Base-by-base conservation (phyloP, 1,140 invertebrate genomes). In the Drosophila ercepeae region DNA sequence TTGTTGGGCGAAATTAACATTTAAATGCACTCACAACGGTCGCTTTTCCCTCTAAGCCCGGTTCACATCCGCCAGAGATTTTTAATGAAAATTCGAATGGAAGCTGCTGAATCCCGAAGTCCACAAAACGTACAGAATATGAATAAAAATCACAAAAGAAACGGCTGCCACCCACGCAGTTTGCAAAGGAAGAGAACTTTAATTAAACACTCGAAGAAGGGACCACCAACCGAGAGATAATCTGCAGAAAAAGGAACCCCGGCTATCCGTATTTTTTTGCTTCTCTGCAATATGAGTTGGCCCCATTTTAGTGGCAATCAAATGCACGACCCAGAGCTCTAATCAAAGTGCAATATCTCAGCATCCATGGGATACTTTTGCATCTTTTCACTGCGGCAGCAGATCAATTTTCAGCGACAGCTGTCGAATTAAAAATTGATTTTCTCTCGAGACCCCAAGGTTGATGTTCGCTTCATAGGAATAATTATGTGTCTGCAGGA, bases 361-460 rank as follows among this genome's bases (percentile, higher is more conserved):
- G 65, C 49, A 60, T 45, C 49, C 61, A 51, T 27, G 23, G 77
- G 75, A 83, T 83, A 71, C 79, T 67, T 75, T 75, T 61, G 49
- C 51, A 55, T 54, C 49, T 68, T 64, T 57, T 63, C 34, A 36
- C 61, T 55, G 48, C 52, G 57, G 51, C 39, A 34, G 48, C 57
- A 50, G 57, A 86, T 81, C 81, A 81, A 84, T 84, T 84, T 84
- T 59, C 68, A 76, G 61, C 60, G 61, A 67, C 63, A 67, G 63
- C 49, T 84, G 75, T 83, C 64, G 81, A 70, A 67, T 70, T 45
- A 67, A 41, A 36, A 68, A 71, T 59, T 58, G 59, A 78, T 67
- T 67, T 67, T 53, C 60, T 32, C 63, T 45, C 18, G 54, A 74
- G 39, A 48, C 55, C 7, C 13, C 14, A 21, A 4, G 7, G 16